These are phyloP conservation scores for Callospermophilus lateralis DNA, from an alignment of 2,113 vertebrate genomes.

Conservation along the genomic window DNA sequence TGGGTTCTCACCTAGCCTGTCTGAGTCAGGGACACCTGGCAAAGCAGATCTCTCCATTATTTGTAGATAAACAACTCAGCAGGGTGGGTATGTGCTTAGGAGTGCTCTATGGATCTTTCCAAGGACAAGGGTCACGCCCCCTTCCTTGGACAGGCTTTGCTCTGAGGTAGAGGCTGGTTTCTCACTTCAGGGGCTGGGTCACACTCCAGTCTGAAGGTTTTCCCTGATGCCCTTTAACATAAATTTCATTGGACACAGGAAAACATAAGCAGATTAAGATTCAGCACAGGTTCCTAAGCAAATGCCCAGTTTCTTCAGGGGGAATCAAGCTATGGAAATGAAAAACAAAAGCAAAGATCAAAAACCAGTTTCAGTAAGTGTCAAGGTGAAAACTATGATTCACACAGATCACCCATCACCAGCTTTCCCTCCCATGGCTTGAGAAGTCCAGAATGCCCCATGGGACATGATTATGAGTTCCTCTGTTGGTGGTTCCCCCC, in stretches of 20 bases:
- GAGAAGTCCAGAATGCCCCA: slow-evolving; percentile 16
- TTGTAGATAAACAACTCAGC: no score
- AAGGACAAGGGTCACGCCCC: no score
- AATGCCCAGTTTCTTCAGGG: slow-evolving; percentile 21
- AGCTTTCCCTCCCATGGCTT: not conserved
- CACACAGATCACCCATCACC: not conserved
- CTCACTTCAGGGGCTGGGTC: not conserved
- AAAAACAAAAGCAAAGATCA: slow-evolving; percentile 62
- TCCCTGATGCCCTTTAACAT: not conserved
- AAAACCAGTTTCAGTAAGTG: not conserved
- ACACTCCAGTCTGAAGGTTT: not conserved
- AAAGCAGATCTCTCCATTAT: no score
- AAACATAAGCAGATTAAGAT: slow-evolving; percentile 40
- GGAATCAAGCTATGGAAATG: slow-evolving; percentile 41
- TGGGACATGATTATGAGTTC: slow-evolving; percentile 12
- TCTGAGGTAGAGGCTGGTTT: no score
- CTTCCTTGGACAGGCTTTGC: no score
- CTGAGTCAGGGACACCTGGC: no score
- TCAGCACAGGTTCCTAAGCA: slow-evolving; percentile 31
- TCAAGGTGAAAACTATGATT: slow-evolving; percentile 21
- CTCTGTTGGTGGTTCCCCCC: not conserved
- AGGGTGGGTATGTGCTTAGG: no score
- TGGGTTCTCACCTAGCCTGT: no score
- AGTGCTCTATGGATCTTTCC: no score
- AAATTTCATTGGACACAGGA: not conserved